These are phyloP conservation scores for Apocheima hispidaria DNA, from an alignment of 2,888 invertebrate species.

Conservation along the genomic window DNA sequence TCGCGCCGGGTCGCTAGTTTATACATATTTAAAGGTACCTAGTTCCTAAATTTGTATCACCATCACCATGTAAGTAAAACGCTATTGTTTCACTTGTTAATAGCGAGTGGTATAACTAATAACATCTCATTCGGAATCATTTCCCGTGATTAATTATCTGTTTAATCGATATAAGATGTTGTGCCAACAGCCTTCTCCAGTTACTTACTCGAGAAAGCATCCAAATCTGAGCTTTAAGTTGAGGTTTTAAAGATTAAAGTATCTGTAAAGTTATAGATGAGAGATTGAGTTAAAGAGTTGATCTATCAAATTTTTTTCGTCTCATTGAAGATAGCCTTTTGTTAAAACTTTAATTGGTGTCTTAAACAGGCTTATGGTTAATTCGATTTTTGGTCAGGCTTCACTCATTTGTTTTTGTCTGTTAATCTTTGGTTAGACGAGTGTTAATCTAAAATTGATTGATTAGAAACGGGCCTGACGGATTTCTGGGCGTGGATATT, in stretches of 20 bases:
- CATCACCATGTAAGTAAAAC: slow-evolving; percentile 67
- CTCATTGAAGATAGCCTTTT: slow-evolving; percentile 84
- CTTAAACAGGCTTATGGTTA: slow-evolving; percentile 80
- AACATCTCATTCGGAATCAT: slow-evolving; percentile 86
- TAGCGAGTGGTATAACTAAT: slow-evolving; percentile 85
- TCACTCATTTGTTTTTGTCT: slow-evolving; percentile 80
- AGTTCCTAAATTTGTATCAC: background rate
- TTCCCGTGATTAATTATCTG: slow-evolving; percentile 86
- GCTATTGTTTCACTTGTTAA: slow-evolving; percentile 85
- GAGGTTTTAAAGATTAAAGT: slow-evolving; percentile 46
- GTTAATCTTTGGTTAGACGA: slow-evolving; percentile 65
- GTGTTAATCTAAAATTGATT: slow-evolving; percentile 83
- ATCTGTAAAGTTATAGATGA: slow-evolving; percentile 53
- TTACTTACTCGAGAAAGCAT: slow-evolving; percentile 50
- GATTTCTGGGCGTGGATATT: slow-evolving; percentile 64
- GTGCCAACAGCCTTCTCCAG: slow-evolving; percentile 83
- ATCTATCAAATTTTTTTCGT: slow-evolving; percentile 83
- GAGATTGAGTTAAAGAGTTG: slow-evolving; percentile 84
- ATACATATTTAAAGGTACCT: too few species aligned
- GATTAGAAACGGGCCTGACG: slow-evolving; percentile 74
- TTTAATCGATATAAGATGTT: slow-evolving; percentile 86
- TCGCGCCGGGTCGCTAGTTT: too few species aligned
- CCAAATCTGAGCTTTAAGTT: slow-evolving; percentile 48
- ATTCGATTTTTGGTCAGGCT: slow-evolving; percentile 78
- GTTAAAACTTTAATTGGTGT: slow-evolving; percentile 84